Evolutionary conservation across 1,140 invertebrate genomes (phyloP).

Genomic region (Mylabris phalerata): DNA sequence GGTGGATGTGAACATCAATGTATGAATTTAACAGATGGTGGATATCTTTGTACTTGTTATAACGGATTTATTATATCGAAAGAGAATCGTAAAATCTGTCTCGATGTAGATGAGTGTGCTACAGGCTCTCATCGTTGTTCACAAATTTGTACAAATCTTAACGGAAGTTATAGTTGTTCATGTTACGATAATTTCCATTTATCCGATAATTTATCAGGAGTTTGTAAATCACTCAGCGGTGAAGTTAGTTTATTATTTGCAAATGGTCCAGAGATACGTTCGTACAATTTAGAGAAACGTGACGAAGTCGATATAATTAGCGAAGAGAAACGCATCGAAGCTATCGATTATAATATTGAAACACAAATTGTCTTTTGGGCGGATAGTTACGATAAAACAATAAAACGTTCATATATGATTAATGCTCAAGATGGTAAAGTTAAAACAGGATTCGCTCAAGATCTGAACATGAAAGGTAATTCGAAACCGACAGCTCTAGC

Average conservation of each 20-base stretch:
- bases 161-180: slow-evolving; percentile 83
- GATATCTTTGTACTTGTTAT: slow-evolving; percentile 84
- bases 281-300: slow-evolving; percentile 57
- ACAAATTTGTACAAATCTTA: slow-evolving; percentile 87
- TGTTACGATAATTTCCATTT: slow-evolving; percentile 78
- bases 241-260: slow-evolving; percentile 60
- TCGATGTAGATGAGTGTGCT: slow-evolving; percentile 87
- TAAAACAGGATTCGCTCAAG: slow-evolving; percentile 80
- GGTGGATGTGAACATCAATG: slow-evolving; percentile 94
- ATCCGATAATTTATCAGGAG: slow-evolving; percentile 68
- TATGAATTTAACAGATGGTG: slow-evolving; percentile 71
- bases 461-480: slow-evolving; percentile 74
- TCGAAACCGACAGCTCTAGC: slow-evolving; percentile 77
- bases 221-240: slow-evolving; percentile 65
- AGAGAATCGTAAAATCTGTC: slow-evolving; percentile 68
- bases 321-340: slow-evolving; percentile 78
- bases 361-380: slow-evolving; percentile 88
- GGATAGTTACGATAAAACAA: slow-evolving; percentile 80
- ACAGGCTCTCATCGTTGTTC: slow-evolving; percentile 81
- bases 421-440: slow-evolving; percentile 66
- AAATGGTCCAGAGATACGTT: slow-evolving; percentile 81
- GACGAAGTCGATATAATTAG: slow-evolving; percentile 69
- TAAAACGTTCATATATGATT: slow-evolving; percentile 87
- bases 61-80: slow-evolving; percentile 75
- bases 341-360: slow-evolving; percentile 79